phyloP scores from a whole-genome alignment of 2,888 invertebrate genomes.

The Limenitis camilla region DNA sequence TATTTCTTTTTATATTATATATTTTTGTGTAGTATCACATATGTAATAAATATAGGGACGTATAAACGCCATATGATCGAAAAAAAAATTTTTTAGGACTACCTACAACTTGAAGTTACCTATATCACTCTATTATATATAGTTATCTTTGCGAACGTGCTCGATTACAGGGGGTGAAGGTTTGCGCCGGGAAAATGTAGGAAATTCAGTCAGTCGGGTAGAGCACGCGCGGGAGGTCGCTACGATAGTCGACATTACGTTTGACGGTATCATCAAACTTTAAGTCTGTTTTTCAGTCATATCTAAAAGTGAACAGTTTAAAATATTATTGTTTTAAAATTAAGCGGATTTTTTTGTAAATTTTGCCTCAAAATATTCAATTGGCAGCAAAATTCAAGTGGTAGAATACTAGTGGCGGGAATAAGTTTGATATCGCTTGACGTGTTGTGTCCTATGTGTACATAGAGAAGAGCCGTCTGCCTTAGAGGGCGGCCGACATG shows the following conservation, averaged over 20 bases:
- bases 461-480: slow-evolving; percentile 69
- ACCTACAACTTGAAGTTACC: not conserved
- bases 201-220: slow-evolving; percentile 69
- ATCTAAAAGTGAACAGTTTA: slow-evolving; percentile 36
- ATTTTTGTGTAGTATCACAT: too few species aligned
- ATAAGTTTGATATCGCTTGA: slow-evolving; percentile 72
- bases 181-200: slow-evolving; percentile 71
- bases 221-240: slow-evolving; percentile 54
- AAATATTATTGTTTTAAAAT: slow-evolving; percentile 28
- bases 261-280: slow-evolving; percentile 56
- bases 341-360: not conserved
- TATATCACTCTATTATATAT: slow-evolving; percentile 41
- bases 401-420: slow-evolving; percentile 62
- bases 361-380: slow-evolving; percentile 2
- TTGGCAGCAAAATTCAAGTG: slow-evolving; percentile 27
- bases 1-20: too few species aligned
- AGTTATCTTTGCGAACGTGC: slow-evolving; percentile 54
- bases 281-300: slow-evolving; percentile 55
- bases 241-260: slow-evolving; percentile 39
- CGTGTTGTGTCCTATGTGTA: slow-evolving; percentile 73
- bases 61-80: too few species aligned
- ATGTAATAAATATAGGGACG: too few species aligned
- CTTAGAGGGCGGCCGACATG: slow-evolving; percentile 72
- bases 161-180: slow-evolving; percentile 72
- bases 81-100: too few species aligned